Evolutionary conservation across 2,888 invertebrate species (phyloP), one percentile per base, ranked within the genome.

Genomic region (Allacma fusca): DNA sequence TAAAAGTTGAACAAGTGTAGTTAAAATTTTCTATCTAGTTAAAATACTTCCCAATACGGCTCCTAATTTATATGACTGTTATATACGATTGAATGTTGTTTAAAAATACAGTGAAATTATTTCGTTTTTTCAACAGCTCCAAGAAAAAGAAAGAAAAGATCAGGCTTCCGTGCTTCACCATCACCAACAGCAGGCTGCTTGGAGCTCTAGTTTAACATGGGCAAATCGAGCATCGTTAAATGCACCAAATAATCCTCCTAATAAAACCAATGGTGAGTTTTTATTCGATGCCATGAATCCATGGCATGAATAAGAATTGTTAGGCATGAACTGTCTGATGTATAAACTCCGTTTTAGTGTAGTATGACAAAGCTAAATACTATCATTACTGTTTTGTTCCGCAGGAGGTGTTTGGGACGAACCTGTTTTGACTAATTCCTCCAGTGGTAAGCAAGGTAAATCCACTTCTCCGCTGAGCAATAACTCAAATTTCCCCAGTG

Each of bases 81-180:
- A n/a, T n/a, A n/a, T n/a, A n/a, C n/a, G n/a, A n/a, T n/a, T n/a
- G n/a, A n/a, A n/a, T n/a, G n/a, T n/a, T n/a, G n/a, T n/a, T n/a
- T n/a, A n/a, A n/a, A n/a, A n/a, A n/a, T n/a, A n/a, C n/a, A n/a
- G n/a, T n/a, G n/a, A n/a, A n/a, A n/a, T n/a, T n/a, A n/a, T n/a
- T n/a, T 40, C 13, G 40, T 40, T 40, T 40, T 13, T 40, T 40
- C 40, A 40, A 5, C 50, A 88, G 87, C 89, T 89, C 84, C 88
- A 89, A 81, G 90, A 90, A 85, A 90, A 89, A 84, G 90, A 90
- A 81, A 86, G 87, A 73, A 89, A 89, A 79, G 89, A 90, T 85
- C 87, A 86, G 40, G 83, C 84, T 12, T 81, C 78, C 4, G 81
- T 82, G 44, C 83, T 84, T 43, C 83, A 80, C 1, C 84, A 84